Conservation (phyloP, 2,113 vertebrate species). For the Heteronetta atricapilla region DNA sequence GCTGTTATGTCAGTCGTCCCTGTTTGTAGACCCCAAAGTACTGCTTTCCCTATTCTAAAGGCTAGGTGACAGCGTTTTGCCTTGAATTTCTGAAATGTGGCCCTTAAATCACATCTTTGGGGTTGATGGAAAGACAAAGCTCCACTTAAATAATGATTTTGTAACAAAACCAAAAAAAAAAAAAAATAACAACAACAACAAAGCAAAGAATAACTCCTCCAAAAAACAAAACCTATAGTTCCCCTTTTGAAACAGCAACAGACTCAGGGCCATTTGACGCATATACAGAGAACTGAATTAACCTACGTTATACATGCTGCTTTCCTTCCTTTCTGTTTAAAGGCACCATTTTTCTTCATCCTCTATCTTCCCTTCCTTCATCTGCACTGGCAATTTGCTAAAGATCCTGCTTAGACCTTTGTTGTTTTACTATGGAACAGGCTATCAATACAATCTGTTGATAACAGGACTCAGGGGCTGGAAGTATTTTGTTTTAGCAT, state of each 20-base stretch:
- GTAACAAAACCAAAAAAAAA: background rate
- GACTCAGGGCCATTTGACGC: background rate
- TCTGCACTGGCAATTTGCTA: background rate
- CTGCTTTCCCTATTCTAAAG: background rate
- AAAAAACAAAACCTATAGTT: background rate
- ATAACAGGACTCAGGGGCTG: background rate
- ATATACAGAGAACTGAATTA: background rate
- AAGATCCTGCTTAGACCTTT: constrained; percentile 11
- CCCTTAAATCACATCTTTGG: background rate
- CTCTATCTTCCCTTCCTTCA: background rate
- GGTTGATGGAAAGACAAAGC: background rate
- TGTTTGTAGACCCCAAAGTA: fast-evolving
- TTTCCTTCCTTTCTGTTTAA: background rate
- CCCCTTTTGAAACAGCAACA: background rate
- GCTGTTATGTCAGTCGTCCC: background rate
- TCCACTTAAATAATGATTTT: background rate
- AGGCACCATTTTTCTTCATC: background rate
- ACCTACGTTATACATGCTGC: background rate
- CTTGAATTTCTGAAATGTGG: background rate
- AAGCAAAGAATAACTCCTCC: too few species aligned
- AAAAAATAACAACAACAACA: too few species aligned
- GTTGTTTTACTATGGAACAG: constrained; percentile 32
- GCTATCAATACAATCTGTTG: constrained; percentile 27
- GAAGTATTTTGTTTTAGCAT: background rate
- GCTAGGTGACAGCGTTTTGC: background rate